These are phyloP conservation scores for Montipora foliosa DNA, from an alignment of 64 coral and sea anemone genomes.

Conservation along the genomic window DNA sequence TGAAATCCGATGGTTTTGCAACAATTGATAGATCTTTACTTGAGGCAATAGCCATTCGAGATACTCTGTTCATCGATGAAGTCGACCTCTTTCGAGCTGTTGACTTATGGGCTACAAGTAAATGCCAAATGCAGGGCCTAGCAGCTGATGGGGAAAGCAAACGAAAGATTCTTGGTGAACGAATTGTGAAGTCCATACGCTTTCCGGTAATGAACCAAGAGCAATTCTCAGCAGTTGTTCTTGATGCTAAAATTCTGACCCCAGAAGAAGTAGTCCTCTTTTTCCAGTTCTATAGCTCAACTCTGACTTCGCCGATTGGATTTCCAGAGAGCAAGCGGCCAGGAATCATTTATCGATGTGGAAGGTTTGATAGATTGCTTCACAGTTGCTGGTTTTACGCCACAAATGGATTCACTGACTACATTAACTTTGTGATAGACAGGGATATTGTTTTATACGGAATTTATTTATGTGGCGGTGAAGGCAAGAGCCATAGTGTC, in stretches of 20 bases:
- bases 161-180: too few species aligned
- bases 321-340: background rate
- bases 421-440: background rate
- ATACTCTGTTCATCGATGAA: background rate
- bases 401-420: background rate
- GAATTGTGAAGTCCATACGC: too few species aligned
- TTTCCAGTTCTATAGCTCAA: background rate
- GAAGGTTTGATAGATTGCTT: background rate
- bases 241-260: background rate
- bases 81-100: background rate
- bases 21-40: constrained; percentile 22
- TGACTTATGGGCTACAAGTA: too few species aligned
- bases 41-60: background rate
- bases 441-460: constrained; percentile 7
- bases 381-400: background rate
- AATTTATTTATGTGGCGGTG: background rate
- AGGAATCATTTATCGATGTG: background rate
- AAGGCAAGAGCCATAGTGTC: background rate
- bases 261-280: background rate
- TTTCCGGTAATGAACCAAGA: background rate
- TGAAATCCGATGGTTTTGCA: background rate
- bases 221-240: background rate
- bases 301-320: background rate
- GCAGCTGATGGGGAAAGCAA: too few species aligned
- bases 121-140: too few species aligned